Base-by-base conservation (phyloP, 2,888 invertebrate species). In the Coleophora flavipennella region DNA sequence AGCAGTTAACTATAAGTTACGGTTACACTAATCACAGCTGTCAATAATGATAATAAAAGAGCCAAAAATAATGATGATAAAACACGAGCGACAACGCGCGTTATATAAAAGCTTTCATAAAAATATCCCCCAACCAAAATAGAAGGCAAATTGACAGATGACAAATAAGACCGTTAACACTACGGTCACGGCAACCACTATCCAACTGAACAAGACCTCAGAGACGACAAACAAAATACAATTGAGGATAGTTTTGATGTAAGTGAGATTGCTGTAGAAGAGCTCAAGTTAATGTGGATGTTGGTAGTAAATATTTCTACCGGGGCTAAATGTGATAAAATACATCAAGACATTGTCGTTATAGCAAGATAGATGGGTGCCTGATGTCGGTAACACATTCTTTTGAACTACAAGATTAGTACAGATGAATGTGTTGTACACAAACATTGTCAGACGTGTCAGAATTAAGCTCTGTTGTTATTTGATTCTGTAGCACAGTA, bases 91-190 rank as follows among this genome's bases (percentile, higher is more conserved):
- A 75, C 72, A 69, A 59, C 68, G 59, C 63, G 66, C 67, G 65
- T 68, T 61, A 68, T 74, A 70, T 63, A 67, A 76, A 72, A 68
- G 72, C 80, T 83, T 81, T 79, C 74, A 76, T 72, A 73, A 43
- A 43, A 43, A 43, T 43, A 43, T 64, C 70, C 73, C 71, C 71
- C 61, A 64, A 77, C 77, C 61, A 62, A 80, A 81, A 81, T 81
- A 83, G 75, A 80, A 68, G 76, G 69, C 67, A 76, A 81, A 79
- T 81, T 81, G 83, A 84, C 83, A 81, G 78, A 77, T 83, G 83
- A 84, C 81, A 84, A 84, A 84, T 84, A 78, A 63, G 78, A 66
- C 65, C 71, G 76, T 79, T 81, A 78, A 73, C 79, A 79, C 78
- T 59, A 59, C 65, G 67, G 73, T 68, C 73, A 75, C 60, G 65